A percentile compares a stretch with the other conserved stretches of the same genome.
These are phyloP conservation scores for Rhabdomys dilectus DNA, from an alignment of 2,113 vertebrate species.

Conservation along the genomic window DNA sequence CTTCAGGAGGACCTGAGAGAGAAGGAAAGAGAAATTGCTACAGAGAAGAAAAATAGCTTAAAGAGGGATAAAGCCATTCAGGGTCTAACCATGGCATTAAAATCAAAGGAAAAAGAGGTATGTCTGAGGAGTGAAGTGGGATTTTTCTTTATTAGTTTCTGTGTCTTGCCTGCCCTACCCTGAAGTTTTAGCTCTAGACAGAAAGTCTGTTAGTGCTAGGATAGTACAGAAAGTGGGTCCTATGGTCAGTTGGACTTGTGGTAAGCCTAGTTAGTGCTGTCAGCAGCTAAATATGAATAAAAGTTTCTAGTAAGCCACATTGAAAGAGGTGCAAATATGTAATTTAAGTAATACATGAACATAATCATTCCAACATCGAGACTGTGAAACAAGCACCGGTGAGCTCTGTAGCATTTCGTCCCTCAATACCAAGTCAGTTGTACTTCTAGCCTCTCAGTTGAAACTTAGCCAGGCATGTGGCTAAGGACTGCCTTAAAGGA, in stretches of 20 bases:
- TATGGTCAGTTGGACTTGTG: not conserved
- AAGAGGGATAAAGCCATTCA: constrained; percentile 99
- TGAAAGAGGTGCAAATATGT: constrained; percentile 9
- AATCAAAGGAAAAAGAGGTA: constrained; percentile 96
- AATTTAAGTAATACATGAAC: not conserved
- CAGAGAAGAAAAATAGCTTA: constrained; percentile 94
- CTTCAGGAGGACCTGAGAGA: constrained; percentile 91
- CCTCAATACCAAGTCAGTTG: not conserved
- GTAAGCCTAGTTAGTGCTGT: not conserved
- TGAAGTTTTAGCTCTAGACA: constrained; percentile 41
- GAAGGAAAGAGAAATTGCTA: constrained; percentile 90
- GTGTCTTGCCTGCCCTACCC: constrained; percentile 36
- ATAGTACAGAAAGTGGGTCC: not conserved
- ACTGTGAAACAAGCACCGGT: not conserved
- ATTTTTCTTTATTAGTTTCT: constrained; percentile 65
- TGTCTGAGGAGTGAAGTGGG: constrained; percentile 30
- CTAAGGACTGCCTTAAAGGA: not conserved
- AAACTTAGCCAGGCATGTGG: not conserved
- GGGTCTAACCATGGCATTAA: constrained; percentile 93
- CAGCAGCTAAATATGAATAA: not conserved
- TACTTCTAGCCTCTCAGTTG: not conserved
- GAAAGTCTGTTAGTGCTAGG: constrained; percentile 8
- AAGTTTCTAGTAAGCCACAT: not conserved
- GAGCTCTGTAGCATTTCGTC: not conserved
- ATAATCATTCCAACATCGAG: not conserved